A percentile compares a stretch with the other conserved stretches of the same genome.
Evolutionary conservation across 1,140 invertebrate species (phyloP).

Genomic region (Pomacea maculata): DNA sequence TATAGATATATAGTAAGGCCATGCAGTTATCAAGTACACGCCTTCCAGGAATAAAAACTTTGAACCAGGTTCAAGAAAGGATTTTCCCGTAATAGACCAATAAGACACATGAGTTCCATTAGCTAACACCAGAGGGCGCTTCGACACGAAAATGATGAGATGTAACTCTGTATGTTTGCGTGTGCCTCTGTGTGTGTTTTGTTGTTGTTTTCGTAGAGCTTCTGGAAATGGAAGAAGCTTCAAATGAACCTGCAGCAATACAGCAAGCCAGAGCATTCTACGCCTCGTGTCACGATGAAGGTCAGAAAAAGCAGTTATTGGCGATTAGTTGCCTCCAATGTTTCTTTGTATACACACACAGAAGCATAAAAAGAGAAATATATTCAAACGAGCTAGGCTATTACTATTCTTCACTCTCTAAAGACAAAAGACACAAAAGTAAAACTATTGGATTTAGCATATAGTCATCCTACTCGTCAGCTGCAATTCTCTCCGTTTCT

Average conservation of each 20-base stretch:
- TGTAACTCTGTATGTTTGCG: constrained; percentile 3
- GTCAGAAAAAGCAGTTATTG: constrained; percentile 36
- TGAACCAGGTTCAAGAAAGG: too few species aligned
- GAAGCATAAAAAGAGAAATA: not conserved
- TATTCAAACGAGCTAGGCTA: not conserved
- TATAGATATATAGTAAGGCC: too few species aligned
- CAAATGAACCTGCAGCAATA: constrained; percentile 36
- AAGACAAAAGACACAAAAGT: not conserved
- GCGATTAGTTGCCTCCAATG: not conserved
- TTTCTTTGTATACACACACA: not conserved
- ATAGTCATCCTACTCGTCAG: not conserved
- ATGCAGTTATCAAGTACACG: too few species aligned
- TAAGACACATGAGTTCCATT: too few species aligned
- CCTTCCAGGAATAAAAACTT: too few species aligned
- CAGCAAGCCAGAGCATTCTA: constrained; percentile 60
- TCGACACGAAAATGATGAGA: not conserved
- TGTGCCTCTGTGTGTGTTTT: constrained; percentile 10
- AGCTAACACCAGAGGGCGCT: too few species aligned
- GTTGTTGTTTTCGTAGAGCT: constrained; percentile 12
- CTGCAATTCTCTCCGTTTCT: not conserved
- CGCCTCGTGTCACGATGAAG: constrained; percentile 58
- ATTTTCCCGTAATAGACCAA: too few species aligned
- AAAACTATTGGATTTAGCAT: too few species aligned
- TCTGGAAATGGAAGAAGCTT: not conserved
- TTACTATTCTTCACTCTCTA: not conserved